Evolutionary conservation across 1,140 invertebrate species (phyloP), one percentile per base, ranked within the genome.

Genomic region (Ostrea denselamellosa): DNA sequence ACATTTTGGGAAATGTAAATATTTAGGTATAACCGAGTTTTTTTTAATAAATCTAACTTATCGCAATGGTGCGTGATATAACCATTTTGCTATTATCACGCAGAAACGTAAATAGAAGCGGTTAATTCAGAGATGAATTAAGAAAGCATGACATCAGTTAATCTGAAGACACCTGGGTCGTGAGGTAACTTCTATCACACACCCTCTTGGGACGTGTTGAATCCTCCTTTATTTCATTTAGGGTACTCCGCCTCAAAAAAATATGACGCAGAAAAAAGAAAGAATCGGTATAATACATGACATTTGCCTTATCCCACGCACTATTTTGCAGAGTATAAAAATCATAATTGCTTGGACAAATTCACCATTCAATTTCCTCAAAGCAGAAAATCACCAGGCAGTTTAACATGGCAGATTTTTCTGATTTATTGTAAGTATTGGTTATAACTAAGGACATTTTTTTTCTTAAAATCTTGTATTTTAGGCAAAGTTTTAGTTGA

Each of bases 401-500:
- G 68, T 10, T 34, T n/a, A 77, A 77, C 68, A 77, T 77, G 68
- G 28, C 25, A 14, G 68, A 77, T 34, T 77, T 77, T 14, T 77
- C 68, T 77, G 68, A 77, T 77, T 77, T 77, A 34, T 28, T 77
- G 28, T 77, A 77, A 77, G 68, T 77, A 77, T n/a, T n/a, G n/a
- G n/a, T n/a, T n/a, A n/a, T n/a, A n/a, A n/a, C n/a, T n/a, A n/a
- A n/a, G n/a, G n/a, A n/a, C n/a, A n/a, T n/a, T n/a, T n/a, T n/a
- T n/a, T n/a, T n/a, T n/a, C n/a, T n/a, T n/a, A n/a, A n/a, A n/a
- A n/a, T n/a, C n/a, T n/a, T n/a, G n/a, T n/a, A n/a, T n/a, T n/a
- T n/a, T n/a, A n/a, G n/a, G n/a, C n/a, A n/a, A n/a, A n/a, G n/a
- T n/a, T n/a, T n/a, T n/a, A n/a, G n/a, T n/a, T n/a, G n/a, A n/a